Percentiles rank a stretch among this genome's conserved stretches.
These are phyloP conservation scores for Meleagris gallopavo DNA, from an alignment of 2,113 vertebrate genomes.

Conservation along the genomic window DNA sequence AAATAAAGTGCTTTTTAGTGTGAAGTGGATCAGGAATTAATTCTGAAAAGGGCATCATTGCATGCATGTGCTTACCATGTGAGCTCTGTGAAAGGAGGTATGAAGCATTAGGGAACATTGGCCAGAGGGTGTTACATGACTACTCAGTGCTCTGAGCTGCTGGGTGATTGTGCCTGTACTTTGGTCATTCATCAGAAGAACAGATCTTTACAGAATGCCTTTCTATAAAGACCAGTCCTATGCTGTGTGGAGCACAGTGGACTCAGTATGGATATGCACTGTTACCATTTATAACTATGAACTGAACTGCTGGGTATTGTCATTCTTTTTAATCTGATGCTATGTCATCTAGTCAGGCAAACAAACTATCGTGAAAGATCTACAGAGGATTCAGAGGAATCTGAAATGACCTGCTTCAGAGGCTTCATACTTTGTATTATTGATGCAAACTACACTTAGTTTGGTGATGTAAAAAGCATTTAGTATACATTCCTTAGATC, in stretches of 20 bases:
- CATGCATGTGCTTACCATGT: rapidly evolving
- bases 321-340: not conserved
- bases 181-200: not conserved
- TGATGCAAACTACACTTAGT: not conserved
- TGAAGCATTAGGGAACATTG: not conserved
- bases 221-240: not conserved
- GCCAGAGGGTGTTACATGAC: rapidly evolving
- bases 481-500: not conserved
- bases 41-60: not conserved
- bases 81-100: not conserved
- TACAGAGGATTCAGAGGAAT: not conserved
- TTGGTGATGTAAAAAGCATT: not conserved
- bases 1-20: not conserved
- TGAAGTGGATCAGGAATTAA: not conserved
- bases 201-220: not conserved
- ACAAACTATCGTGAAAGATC: not conserved
- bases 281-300: not conserved
- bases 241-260: not conserved
- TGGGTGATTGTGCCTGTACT: not conserved
- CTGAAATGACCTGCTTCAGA: not conserved
- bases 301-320: not conserved
- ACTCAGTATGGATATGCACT: too few relatives aligned
- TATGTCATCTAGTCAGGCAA: not conserved
- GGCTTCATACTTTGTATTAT: not conserved
- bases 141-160: not conserved